These are phyloP conservation scores for Cheilosia vulpina DNA, from an alignment of 2,888 invertebrate species.

Conservation along the genomic window DNA sequence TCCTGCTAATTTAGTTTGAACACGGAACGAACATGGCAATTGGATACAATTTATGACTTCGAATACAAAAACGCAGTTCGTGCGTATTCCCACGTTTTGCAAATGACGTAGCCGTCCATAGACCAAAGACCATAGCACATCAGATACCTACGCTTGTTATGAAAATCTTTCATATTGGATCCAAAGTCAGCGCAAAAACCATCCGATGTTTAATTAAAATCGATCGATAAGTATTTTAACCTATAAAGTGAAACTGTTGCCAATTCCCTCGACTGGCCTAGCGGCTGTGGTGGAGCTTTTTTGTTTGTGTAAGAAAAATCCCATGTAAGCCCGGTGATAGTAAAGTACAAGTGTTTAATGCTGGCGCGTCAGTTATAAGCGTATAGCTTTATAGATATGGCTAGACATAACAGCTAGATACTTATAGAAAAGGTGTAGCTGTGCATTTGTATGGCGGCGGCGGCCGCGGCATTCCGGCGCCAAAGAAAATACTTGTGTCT, in stretches of 20 bases:
- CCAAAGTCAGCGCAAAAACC: constrained; percentile 5
- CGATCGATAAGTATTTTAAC: constrained; percentile 49
- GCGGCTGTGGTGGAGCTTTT: constrained; percentile 11
- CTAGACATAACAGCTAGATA: constrained; percentile 29
- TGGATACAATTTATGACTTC: not conserved
- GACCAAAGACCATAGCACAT: constrained; percentile 13
- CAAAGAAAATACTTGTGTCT: constrained; percentile 72
- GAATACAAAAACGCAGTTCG: constrained; percentile 5
- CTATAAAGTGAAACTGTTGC: constrained; percentile 32
- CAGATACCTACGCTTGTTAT: constrained; percentile 1
- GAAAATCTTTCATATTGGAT: constrained; percentile 9
- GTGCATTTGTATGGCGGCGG: constrained; percentile 62
- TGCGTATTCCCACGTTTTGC: constrained; percentile 50
- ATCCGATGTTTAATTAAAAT: constrained; percentile 34
- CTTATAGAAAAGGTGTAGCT: constrained; percentile 29
- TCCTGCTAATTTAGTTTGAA: not conserved
- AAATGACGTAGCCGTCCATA: constrained; percentile 43
- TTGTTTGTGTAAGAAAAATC: constrained; percentile 4
- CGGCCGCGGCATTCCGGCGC: constrained; percentile 68
- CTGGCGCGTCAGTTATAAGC: constrained; percentile 57
- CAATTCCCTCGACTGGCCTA: constrained; percentile 23
- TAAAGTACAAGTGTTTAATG: constrained; percentile 65
- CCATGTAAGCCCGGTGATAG: constrained; percentile 47
- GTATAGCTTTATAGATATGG: constrained; percentile 40
- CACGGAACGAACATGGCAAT: not conserved